A percentile compares a stretch with the other conserved stretches of the same genome.
Evolutionary conservation across 2,888 invertebrate species (phyloP).

Genomic region (Acronicta psi): DNA sequence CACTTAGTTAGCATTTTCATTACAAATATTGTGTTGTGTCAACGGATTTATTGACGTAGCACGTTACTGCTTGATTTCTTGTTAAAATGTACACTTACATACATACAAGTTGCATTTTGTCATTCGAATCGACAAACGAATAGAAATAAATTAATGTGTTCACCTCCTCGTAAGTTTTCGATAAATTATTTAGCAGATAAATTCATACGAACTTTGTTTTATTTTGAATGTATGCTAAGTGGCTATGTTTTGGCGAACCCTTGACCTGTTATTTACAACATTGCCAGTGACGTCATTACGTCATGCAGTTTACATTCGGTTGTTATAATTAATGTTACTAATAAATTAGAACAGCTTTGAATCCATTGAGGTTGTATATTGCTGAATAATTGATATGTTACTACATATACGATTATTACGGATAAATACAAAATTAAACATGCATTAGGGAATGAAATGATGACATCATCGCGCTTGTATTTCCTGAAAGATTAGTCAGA

Average conservation of each 20-base stretch:
- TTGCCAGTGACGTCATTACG: conserved; percentile 36
- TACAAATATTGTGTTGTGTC: conserved; percentile 43
- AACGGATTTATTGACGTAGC: conserved; percentile 38
- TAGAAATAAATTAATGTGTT: no score
- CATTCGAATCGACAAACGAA: no score
- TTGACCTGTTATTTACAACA: conserved; percentile 42
- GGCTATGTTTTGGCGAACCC: background rate
- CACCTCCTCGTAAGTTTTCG: no score
- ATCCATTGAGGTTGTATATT: conserved; percentile 1
- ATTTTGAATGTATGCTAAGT: no score
- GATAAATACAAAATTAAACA: background rate
- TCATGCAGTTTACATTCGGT: conserved; percentile 34
- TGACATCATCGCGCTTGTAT: no score
- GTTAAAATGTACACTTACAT: no score
- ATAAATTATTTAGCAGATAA: no score
- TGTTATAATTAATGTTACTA: conserved; percentile 28
- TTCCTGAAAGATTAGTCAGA: no score
- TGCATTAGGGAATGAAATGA: no score
- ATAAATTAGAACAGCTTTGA: conserved; percentile 2
- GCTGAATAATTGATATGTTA: background rate
- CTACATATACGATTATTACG: background rate
- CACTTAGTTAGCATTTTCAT: conserved; percentile 72
- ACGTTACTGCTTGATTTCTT: conserved; percentile 5
- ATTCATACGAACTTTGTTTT: no score
- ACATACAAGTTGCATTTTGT: no score